Percentiles rank a stretch among this genome's conserved stretches.
These are phyloP conservation scores for Aphis gossypii DNA, from an alignment of 1,140 invertebrate species.

Conservation along the genomic window DNA sequence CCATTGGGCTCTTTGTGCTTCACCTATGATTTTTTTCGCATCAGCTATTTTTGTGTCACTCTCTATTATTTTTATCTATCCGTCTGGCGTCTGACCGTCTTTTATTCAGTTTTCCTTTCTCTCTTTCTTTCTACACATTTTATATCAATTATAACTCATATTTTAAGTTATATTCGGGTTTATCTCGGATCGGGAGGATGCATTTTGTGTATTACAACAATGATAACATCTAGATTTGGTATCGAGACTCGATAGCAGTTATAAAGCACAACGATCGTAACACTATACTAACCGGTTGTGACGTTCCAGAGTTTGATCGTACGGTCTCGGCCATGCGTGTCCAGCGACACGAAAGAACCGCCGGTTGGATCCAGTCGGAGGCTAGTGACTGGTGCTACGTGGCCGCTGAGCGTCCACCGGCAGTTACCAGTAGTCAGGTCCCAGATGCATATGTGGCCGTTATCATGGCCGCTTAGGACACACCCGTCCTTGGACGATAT, in stretches of 20 bases:
- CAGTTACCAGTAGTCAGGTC: constrained; percentile 83
- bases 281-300: constrained; percentile 71
- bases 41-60: too few species aligned
- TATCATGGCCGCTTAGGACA: constrained; percentile 83
- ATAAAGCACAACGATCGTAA: not conserved
- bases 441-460: constrained; percentile 84
- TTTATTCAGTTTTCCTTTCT: too few species aligned
- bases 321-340: constrained; percentile 73
- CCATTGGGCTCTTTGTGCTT: too few species aligned
- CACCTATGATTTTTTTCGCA: too few species aligned
- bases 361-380: constrained; percentile 77
- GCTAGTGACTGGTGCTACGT: constrained; percentile 76
- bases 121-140: too few species aligned
- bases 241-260: not conserved
- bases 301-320: constrained; percentile 82
- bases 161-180: not conserved
- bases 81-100: too few species aligned
- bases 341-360: constrained; percentile 74
- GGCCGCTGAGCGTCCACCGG: constrained; percentile 76
- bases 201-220: not conserved
- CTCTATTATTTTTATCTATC: too few species aligned
- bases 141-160: not conserved
- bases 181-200: too few species aligned
- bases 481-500: constrained; percentile 81
- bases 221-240: not conserved